Percentiles rank a stretch among this genome's conserved stretches.
Conservation (phyloP, 2,113 vertebrate genomes). For the Serilophus lunatus region DNA sequence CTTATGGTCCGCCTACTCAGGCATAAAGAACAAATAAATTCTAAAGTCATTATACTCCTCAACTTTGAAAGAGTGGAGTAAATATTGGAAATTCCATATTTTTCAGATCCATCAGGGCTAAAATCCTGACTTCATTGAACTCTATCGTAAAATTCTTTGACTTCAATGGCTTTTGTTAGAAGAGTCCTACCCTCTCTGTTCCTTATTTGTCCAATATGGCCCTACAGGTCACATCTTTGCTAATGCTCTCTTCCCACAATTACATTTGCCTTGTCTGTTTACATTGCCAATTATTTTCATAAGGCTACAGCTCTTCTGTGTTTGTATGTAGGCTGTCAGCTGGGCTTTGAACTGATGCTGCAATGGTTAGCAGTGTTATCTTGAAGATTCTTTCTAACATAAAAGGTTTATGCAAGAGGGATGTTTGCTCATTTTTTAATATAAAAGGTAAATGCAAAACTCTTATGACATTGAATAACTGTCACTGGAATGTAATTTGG, state of each 20-base stretch:
- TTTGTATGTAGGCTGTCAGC: not conserved
- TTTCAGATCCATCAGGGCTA: not conserved
- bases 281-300: not conserved
- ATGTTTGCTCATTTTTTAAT: conserved; percentile 9
- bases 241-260: not conserved
- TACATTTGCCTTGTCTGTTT: not conserved
- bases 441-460: conserved; percentile 23
- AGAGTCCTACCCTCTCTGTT: not conserved
- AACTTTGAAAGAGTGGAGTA: not conserved
- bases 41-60: not conserved
- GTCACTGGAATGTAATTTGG: conserved; percentile 29
- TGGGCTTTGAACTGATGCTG: not conserved
- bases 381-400: not conserved
- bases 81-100: not conserved
- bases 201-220: not conserved
- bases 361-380: not conserved
- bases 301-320: not conserved
- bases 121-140: not conserved
- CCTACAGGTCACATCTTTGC: not conserved
- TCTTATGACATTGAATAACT: conserved; percentile 28
- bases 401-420: conserved; percentile 5
- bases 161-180: not conserved
- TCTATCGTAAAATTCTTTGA: not conserved
- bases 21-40: not conserved
- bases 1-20: not conserved